Evolutionary conservation across 2,888 invertebrate species (phyloP).

Genomic region (Tipula lateralis): DNA sequence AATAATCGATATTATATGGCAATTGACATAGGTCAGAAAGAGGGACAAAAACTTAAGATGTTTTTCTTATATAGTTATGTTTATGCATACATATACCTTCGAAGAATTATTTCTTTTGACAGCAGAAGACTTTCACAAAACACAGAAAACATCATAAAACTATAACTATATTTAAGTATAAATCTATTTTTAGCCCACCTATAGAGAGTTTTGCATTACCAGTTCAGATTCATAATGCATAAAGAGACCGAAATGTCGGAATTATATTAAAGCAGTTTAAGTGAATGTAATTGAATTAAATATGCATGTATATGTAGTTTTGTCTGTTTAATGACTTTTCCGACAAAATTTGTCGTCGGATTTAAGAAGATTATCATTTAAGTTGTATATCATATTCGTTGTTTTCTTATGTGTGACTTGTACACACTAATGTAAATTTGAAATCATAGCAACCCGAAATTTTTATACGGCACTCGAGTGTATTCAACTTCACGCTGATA

Average conservation of each 20-base stretch:
- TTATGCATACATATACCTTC: too few species aligned
- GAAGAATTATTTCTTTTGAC: conserved; percentile 14
- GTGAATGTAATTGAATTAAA: not conserved
- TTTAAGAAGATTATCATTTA: too few species aligned
- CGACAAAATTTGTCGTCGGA: not conserved
- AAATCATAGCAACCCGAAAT: too few species aligned
- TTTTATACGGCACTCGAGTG: too few species aligned
- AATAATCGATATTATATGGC: not conserved
- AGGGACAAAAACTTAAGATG: not conserved
- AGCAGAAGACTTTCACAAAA: not conserved
- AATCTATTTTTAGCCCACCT: not conserved
- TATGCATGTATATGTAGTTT: not conserved
- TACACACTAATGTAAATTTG: too few species aligned
- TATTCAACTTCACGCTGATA: too few species aligned
- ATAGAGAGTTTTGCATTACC: not conserved
- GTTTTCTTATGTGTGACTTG: too few species aligned
- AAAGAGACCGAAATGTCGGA: not conserved
- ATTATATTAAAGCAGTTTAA: not conserved
- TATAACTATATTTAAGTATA: not conserved
- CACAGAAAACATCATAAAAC: not conserved
- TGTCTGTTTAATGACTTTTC: not conserved
- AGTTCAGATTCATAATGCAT: not conserved
- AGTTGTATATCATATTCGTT: too few species aligned
- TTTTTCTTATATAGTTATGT: too few species aligned
- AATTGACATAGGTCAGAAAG: not conserved